Base-by-base conservation (phyloP, 2,888 invertebrate genomes). In the Tenthredo notha region DNA sequence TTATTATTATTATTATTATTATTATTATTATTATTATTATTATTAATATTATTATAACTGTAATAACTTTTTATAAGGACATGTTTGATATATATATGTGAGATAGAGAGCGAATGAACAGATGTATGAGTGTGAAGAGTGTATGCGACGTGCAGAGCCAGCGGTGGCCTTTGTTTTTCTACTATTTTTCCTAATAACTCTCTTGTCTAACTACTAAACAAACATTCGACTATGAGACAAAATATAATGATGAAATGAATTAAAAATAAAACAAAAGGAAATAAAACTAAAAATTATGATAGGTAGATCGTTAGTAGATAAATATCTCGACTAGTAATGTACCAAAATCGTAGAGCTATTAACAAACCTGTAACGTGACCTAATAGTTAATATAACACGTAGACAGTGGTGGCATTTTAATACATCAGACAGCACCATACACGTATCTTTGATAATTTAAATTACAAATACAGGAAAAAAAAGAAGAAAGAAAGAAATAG, bases 341-440 rank as follows among this genome's bases (percentile, higher is more conserved):
- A 80, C 61, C 61, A 80, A 80, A 80, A 80, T 80, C n/a, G 80
- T 50, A 84, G 50, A 47, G 70, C 50, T 84, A 70, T 70, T 84
- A 84, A 72, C 84, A 67, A 84, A 72, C 47, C 65, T 84, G 75
- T 84, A 77, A 78, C 75, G 61, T 80, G 77, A 67, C 70, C 47
- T 74, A 88, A 88, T 88, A 88, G 87, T 89, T 90, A 90, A 89
- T 90, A 89, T 90, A 89, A 90, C 87, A 89, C 86, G 87, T 90
- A 90, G 88, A 90, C 89, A 92, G 90, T 91, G 91, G 91, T 91
- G 91, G 90, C 90, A 91, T 92, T 92, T 92, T 91, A 92, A 90
- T 91, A 90, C 90, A 91, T 92, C 91, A 90, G 92, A 92, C 92
- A 91, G 91, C 92, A 89, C 54, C 54, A n/a, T 54, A 54, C 54